Base-by-base conservation (phyloP, 2,888 invertebrate genomes). In the Phyllotreta cruciferae region DNA sequence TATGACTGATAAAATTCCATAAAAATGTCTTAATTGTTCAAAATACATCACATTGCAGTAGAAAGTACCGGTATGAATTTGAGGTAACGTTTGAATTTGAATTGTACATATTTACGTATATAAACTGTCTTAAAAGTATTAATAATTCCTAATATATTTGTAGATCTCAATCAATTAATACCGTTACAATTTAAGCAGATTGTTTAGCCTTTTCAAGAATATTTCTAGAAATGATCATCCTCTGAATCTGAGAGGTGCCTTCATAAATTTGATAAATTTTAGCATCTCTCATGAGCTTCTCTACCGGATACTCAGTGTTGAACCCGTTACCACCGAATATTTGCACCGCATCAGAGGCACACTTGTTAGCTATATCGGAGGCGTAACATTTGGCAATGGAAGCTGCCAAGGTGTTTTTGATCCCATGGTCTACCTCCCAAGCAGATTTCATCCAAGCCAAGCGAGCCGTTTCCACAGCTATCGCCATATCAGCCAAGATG, bases 241-340 rank as follows among this genome's bases (percentile, higher is more conserved):
- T 87, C 82, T 99, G 98, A 78, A 99, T 98, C 82, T 99, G 97
- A 1, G 96, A 89, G 10, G 98, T 98, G 64, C 98, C 98, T 81
- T 98, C 98, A 77, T 98, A 98, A 75, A 99, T 99, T 83, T 97
- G 96, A 82, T 91, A 98, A 75, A 99, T 98, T 82, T 99, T 99
- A n/a, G 98, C 98, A 82, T 99, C 98, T 60, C 98, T 86, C 97
- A 98, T 98, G 58, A 99, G 85, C 77, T 99, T 99, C 81, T 99
- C 98, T 0, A 97, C 98, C 0, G 98, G 98, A 81, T 98, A 99
- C 36, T 98, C 98, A 14, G 88, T 89, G 83, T 98, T 98, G 83
- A 94, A 98, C 0, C 97, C 97, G 79, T 94, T 94, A 14, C 97
- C 97, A 37, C 97, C 97, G 79, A 96, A 96, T 54, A 73, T 63